Evolutionary conservation across 92 coral and sea anemone genomes (phyloP), one percentile per base, ranked within the genome.

Genomic region (Zoanthus sociatus): DNA sequence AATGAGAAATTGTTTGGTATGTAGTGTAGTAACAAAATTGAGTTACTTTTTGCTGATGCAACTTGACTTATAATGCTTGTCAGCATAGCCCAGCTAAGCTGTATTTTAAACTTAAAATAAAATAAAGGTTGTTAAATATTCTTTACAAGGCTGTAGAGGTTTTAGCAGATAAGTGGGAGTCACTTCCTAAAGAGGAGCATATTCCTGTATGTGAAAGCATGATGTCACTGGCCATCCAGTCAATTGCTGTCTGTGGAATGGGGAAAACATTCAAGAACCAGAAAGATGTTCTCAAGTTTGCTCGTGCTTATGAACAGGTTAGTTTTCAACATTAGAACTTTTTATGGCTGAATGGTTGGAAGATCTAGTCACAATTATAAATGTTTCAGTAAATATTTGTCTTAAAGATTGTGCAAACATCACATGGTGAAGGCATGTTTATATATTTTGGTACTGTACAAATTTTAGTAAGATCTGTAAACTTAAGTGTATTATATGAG

Each of bases 181-280:
- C 46, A 6, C 20, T 44, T 33, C 82, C 82, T 26, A 32, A 30
- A 26, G 82, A 77, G 30, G 82, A 77, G 30, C 82, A 77, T 45
- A 77, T 77, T 51, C 82, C 82, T 26, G 14, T 77, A 45, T 78
- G 84, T n/a, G 71, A 78, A 37, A 78, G 51, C 54, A 78, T 78
- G 84, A 78, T 78, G 84, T n/a, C 55, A 14, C 70, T 78, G 15
- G 84, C 84, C 54, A 78, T 78, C 60, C 84, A 78, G 16, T 78
- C 84, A 8, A 78, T 78, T 46, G 84, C 84, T 16, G 53, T 78
- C 72, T 56, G 84, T 78, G 84, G 84, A 42, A 37, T 78, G 84
- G 84, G 84, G 7, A 78, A 78, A 56, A 31, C 16, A 3, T 78
- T 78, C 71, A 60, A 58, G 84, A 78, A 78, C 1, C 12, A 37